Base-by-base conservation (phyloP, 2,888 invertebrate genomes). In the Hemistola chrysoprasaria region DNA sequence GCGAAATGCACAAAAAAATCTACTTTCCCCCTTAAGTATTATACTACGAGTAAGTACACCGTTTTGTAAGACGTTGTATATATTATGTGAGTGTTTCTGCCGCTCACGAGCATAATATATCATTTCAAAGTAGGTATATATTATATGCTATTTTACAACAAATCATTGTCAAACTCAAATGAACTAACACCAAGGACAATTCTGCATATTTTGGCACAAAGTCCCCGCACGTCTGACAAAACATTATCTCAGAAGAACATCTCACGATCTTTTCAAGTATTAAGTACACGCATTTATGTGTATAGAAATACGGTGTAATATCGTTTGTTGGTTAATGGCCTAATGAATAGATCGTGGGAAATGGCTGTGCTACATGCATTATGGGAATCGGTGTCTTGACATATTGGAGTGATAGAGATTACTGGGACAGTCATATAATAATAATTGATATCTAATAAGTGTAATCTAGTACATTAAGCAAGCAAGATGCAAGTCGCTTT, bases 211-310 rank as follows among this genome's bases (percentile, higher is more conserved):
- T 53, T 37, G 47, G 45, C 55, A 57, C 52, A 68, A 65, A 55
- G 55, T 56, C 65, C 57, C 57, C 56, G 69, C 78, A 77, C 75
- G 78, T 66, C 62, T 64, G 61, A 62, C 63, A 57, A 56, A 53
- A 62, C 60, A 56, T 62, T 78, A 77, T 76, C 78, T 63, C 52
- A 59, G 68, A 76, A 75, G 71, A 75, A 51, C 73, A 78, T 79
- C 73, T 65, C 50, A 67, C 53, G 53, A 50, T 41, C 27, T 31
- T 22, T 36, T 6, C 8, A 28, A 32, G 26, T 30, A 38, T 28
- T 36, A 21, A 9, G 25, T 8, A 8, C n/a, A 34, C 31, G n/a
- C n/a, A 23, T 45, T 26, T 45, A 47, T 39, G 26, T 23, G 10
- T 33, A 42, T 33, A 5, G 8, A 1, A 8, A 8, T 34, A 49